Base-by-base conservation (phyloP, 1,140 invertebrate genomes). In the Ganaspis sp. region DNA sequence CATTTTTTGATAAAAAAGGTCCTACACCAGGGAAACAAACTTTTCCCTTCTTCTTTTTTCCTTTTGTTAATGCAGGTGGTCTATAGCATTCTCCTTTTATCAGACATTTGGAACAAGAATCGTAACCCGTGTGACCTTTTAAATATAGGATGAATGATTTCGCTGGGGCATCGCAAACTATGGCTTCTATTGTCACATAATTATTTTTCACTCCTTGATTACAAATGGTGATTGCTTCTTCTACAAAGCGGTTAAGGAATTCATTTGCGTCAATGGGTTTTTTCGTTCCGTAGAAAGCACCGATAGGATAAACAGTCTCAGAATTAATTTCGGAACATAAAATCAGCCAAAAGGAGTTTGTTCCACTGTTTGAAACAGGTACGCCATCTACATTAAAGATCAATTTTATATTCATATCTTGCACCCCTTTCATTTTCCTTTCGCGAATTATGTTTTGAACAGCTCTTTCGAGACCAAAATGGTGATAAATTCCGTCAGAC, bases 91-190 rank as follows among this genome's bases (percentile, higher is more conserved):
- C 81, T 42, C 83, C 85, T 53, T 87, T 73, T 11, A 77, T 12
- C 11, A 75, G 85, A 88, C 9, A 84, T 88, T 73, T 38, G 81
- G 73, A n/a, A 53, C n/a, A 53, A n/a, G 5, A 53, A 17, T n/a
- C 9, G 17, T 17, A 53, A 1, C 6, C 3, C 4, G 5, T 17
- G 1, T n/a, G 8, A n/a, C 3, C 8, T n/a, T n/a, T 53, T 38
- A 38, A 38, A 38, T 38, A 38, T 38, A 38, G 9, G 4, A 38
- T 9, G 37, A 38, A 38, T 5, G 37, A 38, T 38, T 38, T 38
- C 4, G 37, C 37, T 38, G 37, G 37, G 4, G 37, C 37, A 9
- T 38, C 45, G 17, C 45, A 53, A 53, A 17, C 17, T n/a, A 53
- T 15, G 12, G 15, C 15, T 9, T 53, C 45, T 53, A 53, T n/a